Evolutionary conservation across 2,113 vertebrate species (phyloP).

Genomic region (Cottus gobio): DNA sequence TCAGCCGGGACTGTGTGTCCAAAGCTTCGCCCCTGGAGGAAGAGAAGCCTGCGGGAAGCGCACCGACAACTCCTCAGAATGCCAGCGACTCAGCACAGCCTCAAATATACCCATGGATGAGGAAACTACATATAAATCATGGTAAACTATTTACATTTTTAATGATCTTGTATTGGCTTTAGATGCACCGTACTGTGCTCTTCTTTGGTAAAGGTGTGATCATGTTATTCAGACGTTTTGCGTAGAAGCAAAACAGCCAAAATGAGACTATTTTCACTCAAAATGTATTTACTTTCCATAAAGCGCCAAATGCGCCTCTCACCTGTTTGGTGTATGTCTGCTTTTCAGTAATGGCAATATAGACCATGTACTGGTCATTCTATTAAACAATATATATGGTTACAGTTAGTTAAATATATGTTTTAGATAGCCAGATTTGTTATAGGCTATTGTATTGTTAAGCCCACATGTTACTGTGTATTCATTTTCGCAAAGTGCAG

Average conservation of each 20-base stretch:
- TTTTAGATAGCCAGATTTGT: neutral
- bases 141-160: slow-evolving; percentile 84
- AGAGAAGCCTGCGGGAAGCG: slow-evolving; percentile 91
- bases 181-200: neutral
- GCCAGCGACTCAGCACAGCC: slow-evolving; percentile 90
- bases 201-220: neutral
- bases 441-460: neutral
- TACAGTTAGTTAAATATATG: neutral
- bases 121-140: slow-evolving; percentile 99
- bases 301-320: slow-evolving; percentile 32
- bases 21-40: slow-evolving; percentile 92
- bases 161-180: slow-evolving; percentile 34
- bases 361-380: slow-evolving; percentile 22
- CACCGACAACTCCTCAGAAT: slow-evolving; percentile 91
- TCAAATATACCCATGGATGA: slow-evolving; percentile 99
- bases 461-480: neutral
- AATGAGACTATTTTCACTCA: neutral
- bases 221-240: neutral
- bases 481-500: neutral
- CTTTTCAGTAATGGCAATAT: slow-evolving; percentile 3
- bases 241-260: neutral
- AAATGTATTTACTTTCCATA: neutral
- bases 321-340: slow-evolving; percentile 43
- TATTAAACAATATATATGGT: neutral
- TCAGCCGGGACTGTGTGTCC: slow-evolving; percentile 92